Base-by-base conservation (phyloP, 2,113 vertebrate species). In the Strigops habroptila region DNA sequence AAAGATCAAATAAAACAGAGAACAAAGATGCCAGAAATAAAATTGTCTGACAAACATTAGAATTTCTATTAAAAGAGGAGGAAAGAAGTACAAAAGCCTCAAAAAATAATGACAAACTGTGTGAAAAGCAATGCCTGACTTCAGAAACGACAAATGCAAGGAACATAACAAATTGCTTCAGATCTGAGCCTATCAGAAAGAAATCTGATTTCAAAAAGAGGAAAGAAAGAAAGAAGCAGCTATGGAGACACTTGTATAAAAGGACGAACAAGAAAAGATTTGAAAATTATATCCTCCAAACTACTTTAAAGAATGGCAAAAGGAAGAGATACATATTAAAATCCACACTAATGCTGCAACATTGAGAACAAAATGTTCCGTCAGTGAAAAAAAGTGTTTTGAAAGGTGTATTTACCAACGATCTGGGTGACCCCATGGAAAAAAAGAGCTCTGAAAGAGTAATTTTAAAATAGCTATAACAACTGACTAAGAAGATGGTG, bases 141-240 rank as follows among this genome's bases (percentile, higher is more conserved):
- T 93, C 76, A 84, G 83, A 94, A 96, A 92, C 41, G 73, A 88
- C 44, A 93, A 93, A 86, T 65, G 64, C 88, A 91, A 89, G 37
- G 85, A 90, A 79, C 18, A 18, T 78, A 92, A 97, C 64, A 92
- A 94, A 90, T 92, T 0, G 53, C 89, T 95, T 93, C 79, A 92
- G 68, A 79, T 87, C 52, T 43, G 49, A 87, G 83, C 49, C 63
- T 80, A 75, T 62, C 74, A 73, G 82, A 84, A 79, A 55, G 65
- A 87, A 91, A 87, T 41, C 69, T 79, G 74, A 79, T 93, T 90
- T 90, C 0, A 67, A 55, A 55, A 73, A 69, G 55, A 57, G 33
- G 22, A 82, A 80, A 82, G 19, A 67, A 76, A 77, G 44, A 55
- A 79, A 44, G 48, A 17, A 91, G 59, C 80, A 83, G 71, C 86